These are phyloP conservation scores for Lipophrys pholis DNA, from an alignment of 2,113 vertebrate species.

Conservation along the genomic window DNA sequence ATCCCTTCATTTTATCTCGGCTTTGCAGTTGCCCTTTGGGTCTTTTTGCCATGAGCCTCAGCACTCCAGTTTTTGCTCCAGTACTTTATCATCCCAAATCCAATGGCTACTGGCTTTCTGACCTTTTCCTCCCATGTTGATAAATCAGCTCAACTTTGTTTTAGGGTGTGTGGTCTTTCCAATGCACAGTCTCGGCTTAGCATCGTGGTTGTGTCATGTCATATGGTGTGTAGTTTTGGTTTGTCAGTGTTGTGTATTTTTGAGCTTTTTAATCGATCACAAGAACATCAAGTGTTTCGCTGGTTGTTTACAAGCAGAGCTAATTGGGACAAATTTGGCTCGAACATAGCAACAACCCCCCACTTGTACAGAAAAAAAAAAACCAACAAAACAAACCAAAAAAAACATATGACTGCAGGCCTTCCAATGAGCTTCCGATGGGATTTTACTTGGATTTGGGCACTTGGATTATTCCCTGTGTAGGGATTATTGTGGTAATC, in stretches of 20 bases:
- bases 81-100: conserved; percentile 43
- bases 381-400: neutral
- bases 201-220: neutral
- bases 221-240: neutral
- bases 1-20: conserved; percentile 52
- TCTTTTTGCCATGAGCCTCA: conserved; percentile 18
- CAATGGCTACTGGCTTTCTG: conserved; percentile 10
- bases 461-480: conserved; percentile 70
- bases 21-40: conserved; percentile 43
- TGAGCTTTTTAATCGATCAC: conserved; percentile 27
- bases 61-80: conserved; percentile 4
- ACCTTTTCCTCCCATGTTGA: conserved; percentile 22
- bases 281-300: conserved; percentile 22
- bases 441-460: conserved; percentile 73
- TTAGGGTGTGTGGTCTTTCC: neutral
- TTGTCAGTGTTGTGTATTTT: neutral
- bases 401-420: conserved; percentile 32
- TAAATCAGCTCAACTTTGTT: conserved; percentile 24
- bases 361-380: neutral
- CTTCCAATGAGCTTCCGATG: conserved; percentile 63
- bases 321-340: conserved; percentile 56
- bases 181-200: neutral
- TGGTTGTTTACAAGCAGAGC: conserved; percentile 44
- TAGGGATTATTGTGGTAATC: conserved; percentile 73
- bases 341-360: conserved; percentile 61